phyloP scores from a whole-genome alignment of 2,113 vertebrate genomes.

The Pungitius pungitius region DNA sequence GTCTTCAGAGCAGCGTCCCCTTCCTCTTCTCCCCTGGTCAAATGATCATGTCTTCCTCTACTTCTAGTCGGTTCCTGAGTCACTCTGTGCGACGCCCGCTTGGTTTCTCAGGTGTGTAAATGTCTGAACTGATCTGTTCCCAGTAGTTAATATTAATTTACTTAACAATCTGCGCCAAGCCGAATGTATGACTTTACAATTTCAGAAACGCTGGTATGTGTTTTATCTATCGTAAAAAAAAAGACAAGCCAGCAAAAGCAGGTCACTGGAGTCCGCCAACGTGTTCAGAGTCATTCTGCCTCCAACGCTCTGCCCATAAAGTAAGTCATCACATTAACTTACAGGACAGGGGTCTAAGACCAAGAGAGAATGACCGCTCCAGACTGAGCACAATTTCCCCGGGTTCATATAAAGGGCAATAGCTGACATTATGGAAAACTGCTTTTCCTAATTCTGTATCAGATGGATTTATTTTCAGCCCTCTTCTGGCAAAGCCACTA shows the following conservation, averaged over 20 bases:
- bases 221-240: background rate
- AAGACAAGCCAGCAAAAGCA: background rate
- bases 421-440: slow-evolving; percentile 54
- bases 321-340: background rate
- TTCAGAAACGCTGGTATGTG: background rate
- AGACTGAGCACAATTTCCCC: slow-evolving; percentile 36
- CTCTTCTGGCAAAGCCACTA: slow-evolving; percentile 31
- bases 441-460: slow-evolving; percentile 57
- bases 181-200: background rate
- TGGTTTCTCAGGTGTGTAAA: too few relatives aligned
- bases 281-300: background rate
- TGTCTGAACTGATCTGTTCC: too few relatives aligned
- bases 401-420: slow-evolving; percentile 31
- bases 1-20: background rate
- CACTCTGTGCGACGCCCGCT: too few relatives aligned
- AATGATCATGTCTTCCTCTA: background rate
- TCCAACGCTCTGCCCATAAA: background rate
- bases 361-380: slow-evolving; percentile 9
- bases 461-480: slow-evolving; percentile 38
- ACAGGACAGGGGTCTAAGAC: background rate
- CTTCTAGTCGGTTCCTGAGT: too few relatives aligned
- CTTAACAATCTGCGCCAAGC: background rate
- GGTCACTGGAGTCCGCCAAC: background rate
- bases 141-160: too few relatives aligned
- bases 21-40: background rate